These are phyloP conservation scores for Diaprepes abbreviatus DNA, from an alignment of 2,888 invertebrate genomes.

Conservation along the genomic window DNA sequence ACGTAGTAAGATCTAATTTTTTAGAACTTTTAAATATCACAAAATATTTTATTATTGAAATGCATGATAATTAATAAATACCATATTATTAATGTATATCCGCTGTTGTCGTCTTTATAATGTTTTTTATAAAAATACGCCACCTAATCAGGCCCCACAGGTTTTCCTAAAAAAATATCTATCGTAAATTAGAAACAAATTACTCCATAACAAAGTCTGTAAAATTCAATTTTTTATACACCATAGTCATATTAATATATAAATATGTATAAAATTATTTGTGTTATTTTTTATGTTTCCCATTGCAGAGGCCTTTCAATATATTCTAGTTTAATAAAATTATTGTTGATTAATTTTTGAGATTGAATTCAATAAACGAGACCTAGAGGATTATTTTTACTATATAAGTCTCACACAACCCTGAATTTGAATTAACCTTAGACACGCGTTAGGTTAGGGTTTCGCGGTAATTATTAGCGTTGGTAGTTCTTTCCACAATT, in stretches of 20 bases:
- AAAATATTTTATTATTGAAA: neutral
- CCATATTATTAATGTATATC: neutral
- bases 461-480: no score
- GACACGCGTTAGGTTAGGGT: no score
- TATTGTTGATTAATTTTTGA: no score
- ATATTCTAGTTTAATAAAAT: no score
- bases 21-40: neutral
- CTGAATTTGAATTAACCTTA: no score
- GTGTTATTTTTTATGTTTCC: neutral
- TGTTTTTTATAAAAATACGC: neutral
- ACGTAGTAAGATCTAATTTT: neutral
- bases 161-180: neutral
- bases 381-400: no score
- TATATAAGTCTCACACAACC: no score
- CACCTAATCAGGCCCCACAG: neutral
- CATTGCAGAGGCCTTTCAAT: no score
- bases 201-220: constrained; percentile 39
- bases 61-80: neutral
- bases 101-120: neutral
- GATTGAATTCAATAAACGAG: no score
- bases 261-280: constrained; percentile 63
- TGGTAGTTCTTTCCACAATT: no score
- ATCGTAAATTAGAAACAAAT: constrained; percentile 1
- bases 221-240: constrained; percentile 63
- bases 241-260: constrained; percentile 64